Evolutionary conservation across 2,113 vertebrate genomes (phyloP).

Genomic region (Anseranas semipalmata): DNA sequence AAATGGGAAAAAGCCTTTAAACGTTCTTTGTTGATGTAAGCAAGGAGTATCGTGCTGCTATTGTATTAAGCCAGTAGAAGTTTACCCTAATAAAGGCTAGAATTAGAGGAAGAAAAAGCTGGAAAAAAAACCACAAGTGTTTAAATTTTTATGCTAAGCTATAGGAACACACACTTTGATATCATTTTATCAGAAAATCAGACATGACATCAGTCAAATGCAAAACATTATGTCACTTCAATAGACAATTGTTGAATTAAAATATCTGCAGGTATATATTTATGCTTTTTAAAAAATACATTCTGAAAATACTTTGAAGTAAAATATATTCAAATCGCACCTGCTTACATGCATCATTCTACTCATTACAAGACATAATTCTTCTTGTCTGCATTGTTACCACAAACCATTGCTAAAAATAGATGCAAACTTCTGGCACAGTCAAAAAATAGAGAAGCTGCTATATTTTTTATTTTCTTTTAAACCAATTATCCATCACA

Average conservation of each 20-base stretch:
- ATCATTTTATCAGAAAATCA: not conserved
- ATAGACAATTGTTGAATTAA: not conserved
- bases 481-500: not conserved
- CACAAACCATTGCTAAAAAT: not conserved
- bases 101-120: not conserved
- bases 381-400: not conserved
- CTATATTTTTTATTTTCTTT: not conserved
- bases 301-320: not conserved
- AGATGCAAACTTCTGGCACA: not conserved
- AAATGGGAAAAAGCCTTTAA: not conserved
- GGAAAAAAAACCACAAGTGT: not conserved
- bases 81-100: not conserved
- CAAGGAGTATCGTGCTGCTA: not conserved
- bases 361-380: not conserved
- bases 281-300: not conserved
- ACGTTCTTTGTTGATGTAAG: not conserved
- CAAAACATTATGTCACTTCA: not conserved
- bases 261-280: not conserved
- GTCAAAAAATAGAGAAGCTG: not conserved
- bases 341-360: not conserved
- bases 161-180: not conserved
- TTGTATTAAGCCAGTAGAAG: not conserved
- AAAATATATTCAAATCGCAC: not conserved
- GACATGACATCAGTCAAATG: not conserved
- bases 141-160: not conserved